These are phyloP conservation scores for Parotia lawesii DNA, from an alignment of 2,113 vertebrate species.

Conservation along the genomic window DNA sequence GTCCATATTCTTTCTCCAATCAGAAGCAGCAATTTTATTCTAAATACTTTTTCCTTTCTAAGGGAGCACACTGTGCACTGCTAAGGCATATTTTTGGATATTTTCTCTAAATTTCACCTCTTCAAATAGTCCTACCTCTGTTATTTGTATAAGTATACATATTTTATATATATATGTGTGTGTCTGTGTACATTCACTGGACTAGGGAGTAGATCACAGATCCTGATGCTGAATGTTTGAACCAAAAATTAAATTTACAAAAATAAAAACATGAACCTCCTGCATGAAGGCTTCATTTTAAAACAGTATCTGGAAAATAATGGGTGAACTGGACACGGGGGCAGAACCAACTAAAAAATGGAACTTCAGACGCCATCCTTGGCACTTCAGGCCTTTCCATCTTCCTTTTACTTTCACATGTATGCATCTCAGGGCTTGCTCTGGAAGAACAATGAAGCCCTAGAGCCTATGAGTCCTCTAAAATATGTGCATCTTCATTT, in stretches of 20 bases:
- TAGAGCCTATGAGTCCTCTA: not conserved
- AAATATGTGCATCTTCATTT: not conserved
- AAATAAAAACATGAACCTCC: not conserved
- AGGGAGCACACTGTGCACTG: not conserved
- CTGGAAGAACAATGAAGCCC: not conserved
- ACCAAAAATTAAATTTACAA: not conserved
- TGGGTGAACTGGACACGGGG: not conserved
- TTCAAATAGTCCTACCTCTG: not conserved
- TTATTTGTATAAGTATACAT: not conserved
- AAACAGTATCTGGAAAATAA: not conserved
- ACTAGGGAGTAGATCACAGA: not conserved
- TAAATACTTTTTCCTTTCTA: not conserved
- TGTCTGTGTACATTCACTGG: not conserved
- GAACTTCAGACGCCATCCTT: not conserved
- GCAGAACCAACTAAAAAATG: not conserved
- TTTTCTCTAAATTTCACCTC: not conserved
- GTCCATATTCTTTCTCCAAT: not conserved
- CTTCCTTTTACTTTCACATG: not conserved
- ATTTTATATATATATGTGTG: not conserved
- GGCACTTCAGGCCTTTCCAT: fast-evolving
- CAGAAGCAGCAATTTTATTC: not conserved
- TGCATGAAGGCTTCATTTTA: not conserved
- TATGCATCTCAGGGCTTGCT: not conserved
- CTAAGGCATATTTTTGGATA: not conserved
- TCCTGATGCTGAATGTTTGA: not conserved